A percentile compares a stretch with the other conserved stretches of the same genome.
Evolutionary conservation across 2,113 vertebrate species (phyloP).

Genomic region (Genyomyrus donnyi): DNA sequence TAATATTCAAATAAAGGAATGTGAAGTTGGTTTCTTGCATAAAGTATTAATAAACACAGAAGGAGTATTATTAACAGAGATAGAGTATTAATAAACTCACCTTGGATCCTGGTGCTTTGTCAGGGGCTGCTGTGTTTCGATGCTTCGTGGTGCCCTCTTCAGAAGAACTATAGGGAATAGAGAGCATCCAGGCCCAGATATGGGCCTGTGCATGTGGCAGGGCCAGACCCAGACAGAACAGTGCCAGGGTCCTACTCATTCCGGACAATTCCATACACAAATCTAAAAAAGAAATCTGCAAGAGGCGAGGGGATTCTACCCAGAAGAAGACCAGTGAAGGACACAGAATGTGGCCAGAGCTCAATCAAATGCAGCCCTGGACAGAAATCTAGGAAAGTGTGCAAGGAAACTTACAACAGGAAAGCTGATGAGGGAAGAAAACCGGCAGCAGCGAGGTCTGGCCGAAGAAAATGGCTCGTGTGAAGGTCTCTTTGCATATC

Average conservation of each 20-base stretch:
- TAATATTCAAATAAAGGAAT: background rate
- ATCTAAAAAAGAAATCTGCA: background rate
- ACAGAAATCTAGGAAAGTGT: background rate
- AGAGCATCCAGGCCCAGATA: slow-evolving; percentile 83
- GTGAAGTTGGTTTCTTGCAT: background rate
- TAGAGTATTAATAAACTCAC: slow-evolving; percentile 47
- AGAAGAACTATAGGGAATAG: slow-evolving; percentile 65
- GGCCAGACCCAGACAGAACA: slow-evolving; percentile 44
- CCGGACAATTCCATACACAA: slow-evolving; percentile 34
- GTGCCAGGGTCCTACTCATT: slow-evolving; percentile 32
- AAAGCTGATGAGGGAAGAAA: background rate
- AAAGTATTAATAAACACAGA: background rate
- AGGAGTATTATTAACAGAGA: background rate
- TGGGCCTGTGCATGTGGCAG: slow-evolving; percentile 46
- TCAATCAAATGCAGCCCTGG: background rate
- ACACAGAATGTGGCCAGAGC: background rate
- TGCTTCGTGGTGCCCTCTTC: slow-evolving; percentile 46
- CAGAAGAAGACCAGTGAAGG: background rate
- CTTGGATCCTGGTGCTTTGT: slow-evolving; percentile 38
- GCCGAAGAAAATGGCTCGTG: slow-evolving; percentile 3
- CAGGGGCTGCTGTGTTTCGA: slow-evolving; percentile 18
- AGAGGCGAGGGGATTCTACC: background rate
- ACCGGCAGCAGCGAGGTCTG: slow-evolving; percentile 8
- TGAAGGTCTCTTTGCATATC: slow-evolving; percentile 20
- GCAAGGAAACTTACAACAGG: background rate